These are phyloP conservation scores for Athetis lepigone DNA, from an alignment of 2,888 invertebrate genomes.

Conservation along the genomic window DNA sequence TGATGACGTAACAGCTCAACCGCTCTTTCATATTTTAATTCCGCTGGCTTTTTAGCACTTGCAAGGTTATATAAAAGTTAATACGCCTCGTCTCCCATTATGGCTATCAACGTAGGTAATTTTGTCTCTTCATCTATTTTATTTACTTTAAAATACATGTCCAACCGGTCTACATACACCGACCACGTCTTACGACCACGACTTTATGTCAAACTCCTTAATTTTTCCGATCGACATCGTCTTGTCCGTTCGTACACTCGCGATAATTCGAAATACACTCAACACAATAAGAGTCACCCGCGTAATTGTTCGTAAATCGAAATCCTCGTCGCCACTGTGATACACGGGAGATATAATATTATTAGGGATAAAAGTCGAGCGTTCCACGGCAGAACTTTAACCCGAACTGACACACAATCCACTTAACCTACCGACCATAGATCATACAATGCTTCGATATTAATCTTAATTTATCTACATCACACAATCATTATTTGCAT, in stretches of 20 bases:
- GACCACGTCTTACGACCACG: no score
- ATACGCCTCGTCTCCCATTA: slow-evolving; percentile 46
- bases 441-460: no score
- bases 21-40: slow-evolving; percentile 23
- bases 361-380: neutral
- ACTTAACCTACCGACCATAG: no score
- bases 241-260: neutral
- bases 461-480: no score
- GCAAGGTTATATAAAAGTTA: slow-evolving; percentile 45
- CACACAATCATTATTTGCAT: no score
- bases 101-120: slow-evolving; percentile 51
- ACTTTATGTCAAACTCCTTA: neutral
- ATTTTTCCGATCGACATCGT: slow-evolving; percentile 21
- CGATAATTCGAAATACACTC: neutral
- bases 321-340: slow-evolving; percentile 8
- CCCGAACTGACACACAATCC: no score
- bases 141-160: no score
- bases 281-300: no score
- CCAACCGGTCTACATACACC: no score
- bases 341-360: no score
- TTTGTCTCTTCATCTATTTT: slow-evolving; percentile 26
- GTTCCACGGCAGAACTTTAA: no score
- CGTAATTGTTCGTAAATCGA: no score
- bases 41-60: slow-evolving; percentile 47
- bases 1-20: slow-evolving; percentile 1